phyloP scores from a whole-genome alignment of 2,888 invertebrate genomes.

The Clistopyga incitator region DNA sequence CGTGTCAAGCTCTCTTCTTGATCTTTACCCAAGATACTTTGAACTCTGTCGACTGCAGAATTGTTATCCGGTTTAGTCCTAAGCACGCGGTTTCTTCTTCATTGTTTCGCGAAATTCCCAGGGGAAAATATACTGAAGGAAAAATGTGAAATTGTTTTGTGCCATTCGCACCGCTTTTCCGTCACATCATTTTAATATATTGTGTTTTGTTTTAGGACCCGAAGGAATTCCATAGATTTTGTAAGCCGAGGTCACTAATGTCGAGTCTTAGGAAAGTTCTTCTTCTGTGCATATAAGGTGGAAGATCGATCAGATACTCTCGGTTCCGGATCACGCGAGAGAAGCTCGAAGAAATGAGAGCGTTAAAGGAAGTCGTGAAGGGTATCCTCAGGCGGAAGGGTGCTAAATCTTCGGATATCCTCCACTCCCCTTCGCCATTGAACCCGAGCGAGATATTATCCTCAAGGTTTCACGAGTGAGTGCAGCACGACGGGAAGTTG shows the following conservation, averaged over 20 bases:
- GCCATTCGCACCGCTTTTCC: no score
- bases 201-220: background rate
- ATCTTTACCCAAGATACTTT: conserved; percentile 10
- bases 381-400: conserved; percentile 12
- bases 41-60: conserved; percentile 15
- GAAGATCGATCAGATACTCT: background rate
- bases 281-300: background rate
- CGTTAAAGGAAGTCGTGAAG: background rate
- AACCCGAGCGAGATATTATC: conserved; percentile 36
- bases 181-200: background rate
- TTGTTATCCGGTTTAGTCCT: conserved; percentile 17
- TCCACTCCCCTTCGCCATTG: conserved; percentile 20
- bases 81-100: no score
- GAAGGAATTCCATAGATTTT: background rate
- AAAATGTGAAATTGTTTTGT: background rate
- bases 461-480: conserved; percentile 23
- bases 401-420: conserved; percentile 41
- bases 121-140: background rate
- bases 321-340: conserved; percentile 1
- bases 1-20: conserved; percentile 28
- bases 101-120: no score
- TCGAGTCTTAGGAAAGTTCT: background rate
- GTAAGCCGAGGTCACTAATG: background rate
- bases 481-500: conserved; percentile 21
- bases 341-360: conserved; percentile 19